These are phyloP conservation scores for Hyperoplus immaculatus DNA, from an alignment of 2,797 vertebrate species.

Conservation along the genomic window DNA sequence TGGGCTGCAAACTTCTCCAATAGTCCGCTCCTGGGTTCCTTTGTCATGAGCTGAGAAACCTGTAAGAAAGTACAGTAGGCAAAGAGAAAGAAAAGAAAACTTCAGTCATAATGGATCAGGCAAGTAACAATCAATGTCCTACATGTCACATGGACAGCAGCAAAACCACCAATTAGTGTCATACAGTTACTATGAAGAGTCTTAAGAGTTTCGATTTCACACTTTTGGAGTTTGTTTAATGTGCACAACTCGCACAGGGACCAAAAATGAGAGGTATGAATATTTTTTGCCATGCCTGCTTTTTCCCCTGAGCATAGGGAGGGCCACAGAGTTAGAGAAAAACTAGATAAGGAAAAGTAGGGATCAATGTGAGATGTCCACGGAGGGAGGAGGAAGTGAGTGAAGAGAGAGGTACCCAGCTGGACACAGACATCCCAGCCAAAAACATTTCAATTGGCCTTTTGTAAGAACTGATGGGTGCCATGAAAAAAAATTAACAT, in stretches of 20 bases:
- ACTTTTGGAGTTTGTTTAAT: neutral
- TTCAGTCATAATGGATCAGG: neutral
- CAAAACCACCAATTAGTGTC: conserved; percentile 12
- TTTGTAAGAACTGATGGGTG: neutral
- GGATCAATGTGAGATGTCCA: neutral
- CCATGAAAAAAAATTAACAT: neutral
- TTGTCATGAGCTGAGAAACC: neutral
- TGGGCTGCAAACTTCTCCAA: neutral
- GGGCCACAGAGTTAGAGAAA: neutral
- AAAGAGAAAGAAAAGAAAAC: neutral
- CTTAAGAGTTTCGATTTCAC: neutral
- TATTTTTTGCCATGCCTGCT: neutral
- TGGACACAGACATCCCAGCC: conserved; percentile 4
- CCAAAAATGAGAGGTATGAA: neutral
- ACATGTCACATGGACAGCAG: neutral
- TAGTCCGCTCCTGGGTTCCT: neutral
- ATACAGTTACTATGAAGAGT: neutral
- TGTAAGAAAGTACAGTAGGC: neutral
- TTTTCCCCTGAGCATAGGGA: neutral
- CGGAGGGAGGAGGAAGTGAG: neutral
- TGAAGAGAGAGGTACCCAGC: neutral
- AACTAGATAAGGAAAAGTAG: neutral
- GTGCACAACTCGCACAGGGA: neutral
- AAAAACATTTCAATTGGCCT: conserved; percentile 1
- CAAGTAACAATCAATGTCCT: neutral